These are phyloP conservation scores for Drosophila dives DNA, from an alignment of 2,888 invertebrate genomes.

Conservation along the genomic window DNA sequence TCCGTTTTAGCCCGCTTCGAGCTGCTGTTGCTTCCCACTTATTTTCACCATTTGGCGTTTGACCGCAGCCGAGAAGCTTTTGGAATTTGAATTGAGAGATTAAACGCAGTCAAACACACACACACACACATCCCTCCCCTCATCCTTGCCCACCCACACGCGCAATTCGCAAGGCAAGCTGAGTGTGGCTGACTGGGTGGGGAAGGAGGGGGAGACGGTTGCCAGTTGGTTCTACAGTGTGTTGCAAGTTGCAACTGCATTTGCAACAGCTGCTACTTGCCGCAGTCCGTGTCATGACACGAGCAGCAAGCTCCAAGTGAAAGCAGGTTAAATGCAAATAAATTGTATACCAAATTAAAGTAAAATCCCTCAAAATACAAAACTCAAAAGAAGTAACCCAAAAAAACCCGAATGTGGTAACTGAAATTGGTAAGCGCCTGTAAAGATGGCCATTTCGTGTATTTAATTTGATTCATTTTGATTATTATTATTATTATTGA, in stretches of 20 bases:
- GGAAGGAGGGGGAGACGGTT: slow-evolving; percentile 3
- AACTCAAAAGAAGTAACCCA: background rate
- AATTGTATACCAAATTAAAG: slow-evolving; percentile 50
- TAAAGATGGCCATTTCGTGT: slow-evolving; percentile 36
- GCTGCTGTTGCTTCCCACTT: slow-evolving; percentile 39
- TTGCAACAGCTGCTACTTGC: slow-evolving; percentile 60
- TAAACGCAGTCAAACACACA: slow-evolving; percentile 51
- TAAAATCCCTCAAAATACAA: background rate
- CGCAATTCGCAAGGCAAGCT: slow-evolving; percentile 19
- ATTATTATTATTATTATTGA: slow-evolving; percentile 59
- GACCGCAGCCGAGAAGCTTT: slow-evolving; percentile 36
- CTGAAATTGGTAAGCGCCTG: slow-evolving; percentile 17
- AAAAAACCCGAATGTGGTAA: background rate
- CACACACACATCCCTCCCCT: background rate
- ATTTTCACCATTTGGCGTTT: slow-evolving; percentile 54
- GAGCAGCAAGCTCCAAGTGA: slow-evolving; percentile 72
- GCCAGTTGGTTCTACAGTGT: slow-evolving; percentile 45
- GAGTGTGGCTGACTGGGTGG: slow-evolving; percentile 7
- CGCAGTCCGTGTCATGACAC: slow-evolving; percentile 60
- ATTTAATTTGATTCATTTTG: slow-evolving; percentile 70
- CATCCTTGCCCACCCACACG: slow-evolving; percentile 44
- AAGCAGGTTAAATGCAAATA: slow-evolving; percentile 84
- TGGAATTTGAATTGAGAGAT: slow-evolving; percentile 76
- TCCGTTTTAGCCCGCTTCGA: slow-evolving; percentile 21
- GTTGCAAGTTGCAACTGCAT: slow-evolving; percentile 16